Base-by-base conservation (phyloP, 2,888 invertebrate species). In the Diplolepis rosae region DNA sequence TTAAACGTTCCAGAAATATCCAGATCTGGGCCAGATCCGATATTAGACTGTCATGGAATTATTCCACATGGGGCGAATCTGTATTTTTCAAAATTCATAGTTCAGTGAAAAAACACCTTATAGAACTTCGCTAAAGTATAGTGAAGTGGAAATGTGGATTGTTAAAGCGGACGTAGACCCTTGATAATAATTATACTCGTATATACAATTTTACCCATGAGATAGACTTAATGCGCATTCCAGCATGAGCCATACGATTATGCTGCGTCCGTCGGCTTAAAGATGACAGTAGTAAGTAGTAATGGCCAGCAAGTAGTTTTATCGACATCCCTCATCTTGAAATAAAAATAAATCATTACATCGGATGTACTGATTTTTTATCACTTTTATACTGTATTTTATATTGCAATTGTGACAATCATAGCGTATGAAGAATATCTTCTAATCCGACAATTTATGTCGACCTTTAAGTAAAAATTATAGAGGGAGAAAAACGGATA, bases 201-300 rank as follows among this genome's bases (percentile, higher is more conserved):
- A 52, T 52, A 27, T 52, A 52, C 52, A 52, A 52, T 52, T 52
- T 52, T 52, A 52, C 52, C 27, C 52, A 52, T 52, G 30, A 52
- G 28, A 27, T 52, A 28, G 52, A 52, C 52, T 52, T 52, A 52
- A 52, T 52, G 52, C 52, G 52, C 52, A 52, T 52, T 52, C 52
- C 52, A 52, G 52, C 52, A 52, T 28, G 6, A 52, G 28, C 28
- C 52, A n/a, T 13, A 52, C 52, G 52, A 52, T 52, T 52, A 52
- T 52, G 52, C 52, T 52, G 28, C 52, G 52, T 52, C 52, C 52
- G 52, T 28, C 52, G 52, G 52, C 52, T 52, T 52, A 52, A 52
- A 52, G 52, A 52, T 52, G 52, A 52, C 52, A 52, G 52, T 52
- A 52, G 52, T 52, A 52, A 52, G 52, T 52, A 52, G 52, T 52